Base-by-base conservation (phyloP, 2,113 vertebrate species). In the Daboia siamensis region DNA sequence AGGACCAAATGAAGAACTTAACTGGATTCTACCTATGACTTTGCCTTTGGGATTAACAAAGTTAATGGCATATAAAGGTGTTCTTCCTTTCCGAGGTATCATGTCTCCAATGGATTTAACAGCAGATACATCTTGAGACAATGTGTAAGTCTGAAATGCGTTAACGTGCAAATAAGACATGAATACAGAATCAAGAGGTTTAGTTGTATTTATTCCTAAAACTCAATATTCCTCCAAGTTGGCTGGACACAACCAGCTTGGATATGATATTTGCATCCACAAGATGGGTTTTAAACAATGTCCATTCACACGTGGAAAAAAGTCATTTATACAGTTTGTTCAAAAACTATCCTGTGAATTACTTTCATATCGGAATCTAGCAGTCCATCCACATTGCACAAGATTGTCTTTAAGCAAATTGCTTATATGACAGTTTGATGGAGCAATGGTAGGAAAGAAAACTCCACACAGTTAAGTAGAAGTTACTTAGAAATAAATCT, bases 201-300 rank as follows among this genome's bases (percentile, higher is more conserved):
- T 90, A 90, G 54, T 86, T 61, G 69, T 33, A 56, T 90, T 93
- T 90, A 93, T 93, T 90, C 88, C 88, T 86, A 90, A 89, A 89
- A 90, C 69, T 92, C 92, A 64, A 29, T 39, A 86, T 52, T 86
- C 56, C 52, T 64, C 55, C 55, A 86, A 59, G 87, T n/a, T 59
- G 69, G 17, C 54, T 89, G 13, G 87, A 59, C 69, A 92, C 5
- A 85, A 46, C 69, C 39, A 84, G 69, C 55, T 92, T 80, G 52
- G 56, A 90, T 74, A 80, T 59, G 24, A 52, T 46, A 48, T 85
- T 90, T 90, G 74, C n/a, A 84, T 85, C 74, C 46, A 86, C 88
- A 90, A 26, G 12, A 86, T 86, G 74, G 33, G 29, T 93, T 90
- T 93, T 84, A 86, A 92, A 86, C 55, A 90, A 33, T 90, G 56